A percentile compares a stretch with the other conserved stretches of the same genome.
Evolutionary conservation across 1,140 invertebrate genomes (phyloP).

Genomic region (Scylla paramamosain): DNA sequence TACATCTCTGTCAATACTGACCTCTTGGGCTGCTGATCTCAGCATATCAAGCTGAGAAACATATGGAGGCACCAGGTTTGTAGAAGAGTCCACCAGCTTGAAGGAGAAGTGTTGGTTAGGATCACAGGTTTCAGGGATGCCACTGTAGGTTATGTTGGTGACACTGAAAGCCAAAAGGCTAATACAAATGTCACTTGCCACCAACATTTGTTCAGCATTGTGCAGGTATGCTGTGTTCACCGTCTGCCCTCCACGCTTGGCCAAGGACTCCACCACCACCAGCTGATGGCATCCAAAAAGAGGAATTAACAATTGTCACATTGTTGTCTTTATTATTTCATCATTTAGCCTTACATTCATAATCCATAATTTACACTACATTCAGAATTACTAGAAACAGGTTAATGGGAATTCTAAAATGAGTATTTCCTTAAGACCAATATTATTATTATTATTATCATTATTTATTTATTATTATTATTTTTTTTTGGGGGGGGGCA

Average conservation of each 20-base stretch:
- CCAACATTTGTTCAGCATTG: conserved; percentile 4
- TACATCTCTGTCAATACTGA: neutral
- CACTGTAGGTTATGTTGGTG: conserved; percentile 35
- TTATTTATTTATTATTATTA: too few species aligned
- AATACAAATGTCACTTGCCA: conserved; percentile 19
- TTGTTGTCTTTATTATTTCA: too few species aligned
- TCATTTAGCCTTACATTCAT: too few species aligned
- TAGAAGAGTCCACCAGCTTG: conserved; percentile 27
- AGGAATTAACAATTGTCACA: too few species aligned
- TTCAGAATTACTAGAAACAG: too few species aligned
- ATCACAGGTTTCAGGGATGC: neutral
- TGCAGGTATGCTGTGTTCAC: conserved; percentile 29
- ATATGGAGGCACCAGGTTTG: conserved; percentile 37
- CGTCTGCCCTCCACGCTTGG: neutral
- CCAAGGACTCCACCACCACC: neutral
- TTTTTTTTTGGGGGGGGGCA: too few species aligned
- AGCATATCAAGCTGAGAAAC: conserved; percentile 43
- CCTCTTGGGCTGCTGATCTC: neutral
- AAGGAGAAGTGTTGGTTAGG: neutral
- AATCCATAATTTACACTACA: too few species aligned
- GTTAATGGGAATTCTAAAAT: too few species aligned
- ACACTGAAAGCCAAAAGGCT: conserved; percentile 26
- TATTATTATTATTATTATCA: too few species aligned
- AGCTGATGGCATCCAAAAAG: neutral
- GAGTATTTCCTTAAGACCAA: too few species aligned